phyloP scores from a whole-genome alignment of 1,140 invertebrate species.

The Tigriopus japonicus region DNA sequence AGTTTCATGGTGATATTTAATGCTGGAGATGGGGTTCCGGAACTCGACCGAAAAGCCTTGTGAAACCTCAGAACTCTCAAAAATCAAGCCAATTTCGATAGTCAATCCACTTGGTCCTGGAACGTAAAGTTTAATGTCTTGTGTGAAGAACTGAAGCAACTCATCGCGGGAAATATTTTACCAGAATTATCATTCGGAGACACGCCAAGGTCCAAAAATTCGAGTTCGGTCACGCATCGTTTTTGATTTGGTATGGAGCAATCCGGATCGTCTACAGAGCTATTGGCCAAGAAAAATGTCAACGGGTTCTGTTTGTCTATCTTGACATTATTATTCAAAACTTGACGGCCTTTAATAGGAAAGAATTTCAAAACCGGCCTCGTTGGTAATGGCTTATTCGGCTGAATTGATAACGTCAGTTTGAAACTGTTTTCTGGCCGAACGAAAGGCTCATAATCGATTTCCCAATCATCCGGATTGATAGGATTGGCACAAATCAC shows the following conservation, averaged over 20 bases:
- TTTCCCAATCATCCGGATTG: neutral
- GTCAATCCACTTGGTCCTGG: too few species aligned
- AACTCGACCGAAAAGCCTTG: too few species aligned
- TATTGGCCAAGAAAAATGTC: neutral
- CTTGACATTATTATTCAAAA: neutral
- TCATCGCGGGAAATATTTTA: too few species aligned
- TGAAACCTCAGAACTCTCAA: too few species aligned
- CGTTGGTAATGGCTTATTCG: neutral
- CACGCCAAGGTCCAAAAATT: neutral
- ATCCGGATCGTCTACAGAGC: neutral
- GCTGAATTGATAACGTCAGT: neutral
- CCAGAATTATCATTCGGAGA: neutral
- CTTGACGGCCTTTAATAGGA: neutral
- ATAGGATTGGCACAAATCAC: neutral
- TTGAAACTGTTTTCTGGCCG: neutral
- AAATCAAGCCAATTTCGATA: too few species aligned
- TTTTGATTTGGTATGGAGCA: neutral
- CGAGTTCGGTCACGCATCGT: neutral
- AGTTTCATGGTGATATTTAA: too few species aligned
- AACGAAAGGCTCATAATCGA: neutral
- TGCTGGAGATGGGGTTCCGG: too few species aligned
- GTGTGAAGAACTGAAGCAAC: too few species aligned
- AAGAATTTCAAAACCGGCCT: neutral
- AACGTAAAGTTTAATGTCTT: too few species aligned
- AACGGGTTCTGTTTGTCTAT: neutral